Evolutionary conservation across 1,140 invertebrate genomes (phyloP).

Genomic region (Zaprionus ornatus): DNA sequence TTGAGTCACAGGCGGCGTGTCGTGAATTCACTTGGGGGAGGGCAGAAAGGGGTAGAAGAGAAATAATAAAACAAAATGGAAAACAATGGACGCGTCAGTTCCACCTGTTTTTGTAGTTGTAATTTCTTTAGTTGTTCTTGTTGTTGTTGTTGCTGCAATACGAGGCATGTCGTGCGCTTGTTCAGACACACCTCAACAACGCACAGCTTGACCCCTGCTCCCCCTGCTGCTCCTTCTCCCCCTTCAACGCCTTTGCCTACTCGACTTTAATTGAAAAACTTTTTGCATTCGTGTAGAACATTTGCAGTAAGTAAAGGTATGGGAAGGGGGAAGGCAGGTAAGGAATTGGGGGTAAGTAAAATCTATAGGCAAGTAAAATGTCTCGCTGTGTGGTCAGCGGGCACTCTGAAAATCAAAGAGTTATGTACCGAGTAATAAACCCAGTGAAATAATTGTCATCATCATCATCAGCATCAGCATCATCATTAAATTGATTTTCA

Average conservation of each 20-base stretch:
- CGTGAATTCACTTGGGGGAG: slow-evolving; percentile 13
- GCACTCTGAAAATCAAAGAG: too few relatives aligned
- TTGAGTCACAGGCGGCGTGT: slow-evolving; percentile 7
- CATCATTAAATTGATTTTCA: not conserved
- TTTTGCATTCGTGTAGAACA: slow-evolving; percentile 32
- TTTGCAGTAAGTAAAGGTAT: not conserved
- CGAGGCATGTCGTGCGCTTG: slow-evolving; percentile 15
- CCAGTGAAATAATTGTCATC: not conserved
- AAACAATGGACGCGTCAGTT: slow-evolving; percentile 9
- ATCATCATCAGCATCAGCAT: not conserved
- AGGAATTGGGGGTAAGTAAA: not conserved
- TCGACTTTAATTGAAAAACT: slow-evolving; percentile 51
- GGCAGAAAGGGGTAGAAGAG: not conserved
- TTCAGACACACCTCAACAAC: slow-evolving; percentile 24
- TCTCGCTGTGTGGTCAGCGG: not conserved
- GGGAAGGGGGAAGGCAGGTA: not conserved
- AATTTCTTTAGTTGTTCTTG: slow-evolving; percentile 1
- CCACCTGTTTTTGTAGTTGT: slow-evolving; percentile 19
- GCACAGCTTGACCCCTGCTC: not conserved
- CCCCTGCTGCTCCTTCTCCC: too few relatives aligned
- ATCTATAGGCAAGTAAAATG: not conserved
- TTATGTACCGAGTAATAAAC: too few relatives aligned
- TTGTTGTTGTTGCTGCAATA: slow-evolving; percentile 10
- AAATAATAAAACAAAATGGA: not conserved
- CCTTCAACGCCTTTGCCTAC: not conserved